Base-by-base conservation (phyloP, 2,888 invertebrate genomes). In the Amiota minor region DNA sequence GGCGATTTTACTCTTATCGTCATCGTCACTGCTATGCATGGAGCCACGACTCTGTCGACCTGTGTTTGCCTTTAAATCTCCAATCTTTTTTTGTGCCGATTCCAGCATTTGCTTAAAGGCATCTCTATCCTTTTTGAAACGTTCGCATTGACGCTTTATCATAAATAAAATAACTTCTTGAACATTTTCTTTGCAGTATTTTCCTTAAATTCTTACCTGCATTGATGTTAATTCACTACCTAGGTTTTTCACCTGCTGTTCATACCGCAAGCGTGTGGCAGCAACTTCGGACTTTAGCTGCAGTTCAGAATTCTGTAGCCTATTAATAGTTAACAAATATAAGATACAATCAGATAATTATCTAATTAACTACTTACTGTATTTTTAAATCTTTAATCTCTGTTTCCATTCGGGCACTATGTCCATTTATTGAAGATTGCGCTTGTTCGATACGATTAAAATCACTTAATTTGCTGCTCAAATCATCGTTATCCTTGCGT, bases 101-200 rank as follows among this genome's bases (percentile, higher is more conserved):
- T 97, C 96, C 56, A 97, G 89, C 94, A 97, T 96, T 87, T 97
- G 96, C 80, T 96, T 95, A 86, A 95, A 97, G 70, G 95, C 95
- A 87, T 97, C 97, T 72, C 96, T 92, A 89, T 97, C 97, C 75
- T 96, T 92, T 87, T 96, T 95, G 87, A 97, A 96, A 81, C 96
- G 92, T 77, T 90, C 90, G 74, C 90, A 90, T 86, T 90, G 90
- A 4, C 90, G 86, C 89, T 90, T 65, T 46, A 9, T 11, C n/a
- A 12, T 53, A 11, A 4, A 2, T 16, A 12, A n/a, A 68, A 8
- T 4, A 53, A 18, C 23, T 23, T 35, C 35, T 35, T 35, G 23
- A 23, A 23, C 1, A 23, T 6, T 35, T 35, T 35, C 35, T 35
- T n/a, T 14, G 18, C n/a, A 10, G 35, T 55, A 55, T 16, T 18